Evolutionary conservation across 2,797 vertebrate genomes (phyloP).

Genomic region (Hybognathus amarus): DNA sequence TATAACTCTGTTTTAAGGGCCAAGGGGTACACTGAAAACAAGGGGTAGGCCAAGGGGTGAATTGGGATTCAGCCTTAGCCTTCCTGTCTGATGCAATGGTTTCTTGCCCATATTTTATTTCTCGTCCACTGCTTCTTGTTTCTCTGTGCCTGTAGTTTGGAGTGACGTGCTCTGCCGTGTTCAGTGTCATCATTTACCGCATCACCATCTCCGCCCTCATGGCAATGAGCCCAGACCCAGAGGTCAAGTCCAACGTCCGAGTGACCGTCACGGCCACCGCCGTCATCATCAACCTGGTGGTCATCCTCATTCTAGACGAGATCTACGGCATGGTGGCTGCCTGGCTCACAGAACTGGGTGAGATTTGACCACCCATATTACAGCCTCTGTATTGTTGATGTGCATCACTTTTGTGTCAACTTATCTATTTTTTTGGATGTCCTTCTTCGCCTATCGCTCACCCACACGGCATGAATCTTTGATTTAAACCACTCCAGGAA

Average conservation of each 20-base stretch:
- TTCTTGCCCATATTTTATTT: neutral
- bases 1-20: no score
- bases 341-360: slow-evolving; percentile 96
- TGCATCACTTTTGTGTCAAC: neutral
- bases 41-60: no score
- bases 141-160: slow-evolving; percentile 79
- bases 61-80: no score
- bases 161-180: slow-evolving; percentile 92
- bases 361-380: slow-evolving; percentile 12
- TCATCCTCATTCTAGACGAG: slow-evolving; percentile 95
- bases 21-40: no score
- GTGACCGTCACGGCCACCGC: slow-evolving; percentile 93
- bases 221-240: slow-evolving; percentile 87
- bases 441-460: neutral
- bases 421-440: neutral
- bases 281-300: slow-evolving; percentile 95
- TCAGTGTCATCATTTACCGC: slow-evolving; percentile 93
- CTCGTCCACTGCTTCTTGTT: neutral
- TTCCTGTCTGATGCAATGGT: neutral
- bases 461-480: slow-evolving; percentile 43
- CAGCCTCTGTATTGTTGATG: neutral
- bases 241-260: slow-evolving; percentile 86
- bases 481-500: slow-evolving; percentile 27
- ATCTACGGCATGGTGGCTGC: slow-evolving; percentile 93
- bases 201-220: slow-evolving; percentile 90